Evolutionary conservation across 2,888 invertebrate species (phyloP), one percentile per base, ranked within the genome.

Genomic region (Nudaria mundana): DNA sequence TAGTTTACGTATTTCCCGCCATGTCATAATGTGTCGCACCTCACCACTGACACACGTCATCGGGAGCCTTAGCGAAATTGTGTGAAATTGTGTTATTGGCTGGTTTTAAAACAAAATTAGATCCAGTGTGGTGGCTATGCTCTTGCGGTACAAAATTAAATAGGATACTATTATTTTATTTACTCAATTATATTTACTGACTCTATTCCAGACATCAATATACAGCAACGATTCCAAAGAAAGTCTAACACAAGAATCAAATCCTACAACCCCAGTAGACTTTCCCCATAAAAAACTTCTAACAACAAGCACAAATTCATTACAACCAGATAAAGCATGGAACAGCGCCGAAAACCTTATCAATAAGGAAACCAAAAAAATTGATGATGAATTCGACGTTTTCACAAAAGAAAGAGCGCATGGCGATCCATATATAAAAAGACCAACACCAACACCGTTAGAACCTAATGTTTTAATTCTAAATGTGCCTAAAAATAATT

Each of bases 381-480:
- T 88, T 0, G 89, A 90, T 52, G 66, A 90, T 60, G 89, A 91
- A 71, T 73, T 90, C 52, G 78, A 90, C 61, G 61, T 82, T 57
- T 80, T 91, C 56, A 80, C 77, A 40, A 75, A 87, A 81, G 74
- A 82, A 67, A 56, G 91, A 66, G 63, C 86, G 2, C 24, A 33
- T 4, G 11, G 24, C 22, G 82, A 81, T 35, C 74, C 66, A 40
- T 65, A 48, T 0, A 42, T 63, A 2, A 82, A 52, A 71, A 76
- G 63, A 48, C 61, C 50, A 52, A 75, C 66, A 2, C 53, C 52
- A 3, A 62, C 45, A 0, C 55, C 67, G 15, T 59, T 83, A 52
- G 83, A 87, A 53, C 78, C 84, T 1, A 72, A 71, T 15, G 56
- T 76, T 2, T 44, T 82, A 24, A 48, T 76, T 1, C 42, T 83